These are phyloP conservation scores for Chrysopa pallens DNA, from an alignment of 1,140 invertebrate genomes.

Conservation along the genomic window DNA sequence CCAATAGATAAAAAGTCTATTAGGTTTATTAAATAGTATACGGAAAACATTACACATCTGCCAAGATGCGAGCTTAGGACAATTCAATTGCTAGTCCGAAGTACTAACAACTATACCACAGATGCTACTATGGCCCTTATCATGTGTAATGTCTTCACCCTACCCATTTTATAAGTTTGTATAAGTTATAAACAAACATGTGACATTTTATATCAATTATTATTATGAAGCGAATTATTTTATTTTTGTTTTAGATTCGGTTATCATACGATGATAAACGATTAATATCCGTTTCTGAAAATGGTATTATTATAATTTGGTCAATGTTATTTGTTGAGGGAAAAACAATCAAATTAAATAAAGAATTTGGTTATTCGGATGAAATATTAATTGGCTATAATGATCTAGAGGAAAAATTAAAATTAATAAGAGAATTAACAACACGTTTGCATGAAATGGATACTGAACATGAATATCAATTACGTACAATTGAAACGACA, in stretches of 20 bases:
- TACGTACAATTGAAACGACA: conserved; percentile 42
- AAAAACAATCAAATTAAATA: conserved; percentile 44
- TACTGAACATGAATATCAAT: conserved; percentile 50
- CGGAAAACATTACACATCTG: too few species aligned
- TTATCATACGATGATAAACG: conserved; percentile 62
- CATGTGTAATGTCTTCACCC: too few species aligned
- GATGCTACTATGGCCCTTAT: too few species aligned
- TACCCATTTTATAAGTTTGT: too few species aligned
- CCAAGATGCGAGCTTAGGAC: too few species aligned
- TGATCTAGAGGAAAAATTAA: conserved; percentile 45
- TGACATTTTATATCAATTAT: too few species aligned
- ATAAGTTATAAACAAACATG: too few species aligned
- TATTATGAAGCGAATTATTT: too few species aligned
- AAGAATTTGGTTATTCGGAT: conserved; percentile 53
- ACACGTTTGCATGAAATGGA: conserved; percentile 49
- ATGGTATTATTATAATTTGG: conserved; percentile 73
- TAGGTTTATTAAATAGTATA: too few species aligned
- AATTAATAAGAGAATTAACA: conserved; percentile 36
- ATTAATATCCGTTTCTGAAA: conserved; percentile 51
- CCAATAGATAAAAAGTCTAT: too few species aligned
- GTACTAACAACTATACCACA: too few species aligned
- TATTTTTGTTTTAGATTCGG: conserved; percentile 27
- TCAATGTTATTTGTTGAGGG: conserved; percentile 58
- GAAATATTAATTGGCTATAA: conserved; percentile 52
- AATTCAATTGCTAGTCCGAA: too few species aligned